Percentiles rank a stretch among this genome's conserved stretches.
Conservation (phyloP, 1,140 invertebrate species). For the Pseudachorutes palmiensis region DNA sequence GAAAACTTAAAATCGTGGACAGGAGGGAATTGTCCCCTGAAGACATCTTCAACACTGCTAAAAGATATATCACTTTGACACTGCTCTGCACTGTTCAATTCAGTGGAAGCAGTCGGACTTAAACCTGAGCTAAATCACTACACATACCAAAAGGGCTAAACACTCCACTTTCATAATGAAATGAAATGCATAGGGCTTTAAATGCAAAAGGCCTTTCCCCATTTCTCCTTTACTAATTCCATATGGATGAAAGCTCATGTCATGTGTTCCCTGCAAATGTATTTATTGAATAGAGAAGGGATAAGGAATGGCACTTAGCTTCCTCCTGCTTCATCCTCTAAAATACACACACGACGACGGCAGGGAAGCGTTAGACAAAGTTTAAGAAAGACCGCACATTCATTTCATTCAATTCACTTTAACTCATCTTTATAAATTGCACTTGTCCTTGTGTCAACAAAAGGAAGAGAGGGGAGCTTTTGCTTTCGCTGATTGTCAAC, state of each 20-base stretch:
- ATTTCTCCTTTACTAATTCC: background rate
- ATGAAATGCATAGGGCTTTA: background rate
- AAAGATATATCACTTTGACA: background rate
- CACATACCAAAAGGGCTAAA: background rate
- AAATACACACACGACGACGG: background rate
- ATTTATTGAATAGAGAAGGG: background rate
- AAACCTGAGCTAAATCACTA: background rate
- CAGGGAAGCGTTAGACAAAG: background rate
- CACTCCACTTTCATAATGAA: conserved; percentile 2
- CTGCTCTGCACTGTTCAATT: background rate
- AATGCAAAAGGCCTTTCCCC: background rate
- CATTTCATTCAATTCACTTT: background rate
- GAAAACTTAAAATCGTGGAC: conserved; percentile 4
- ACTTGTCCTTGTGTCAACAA: background rate
- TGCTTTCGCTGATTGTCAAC: background rate
- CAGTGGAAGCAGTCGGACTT: background rate
- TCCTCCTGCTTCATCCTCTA: background rate
- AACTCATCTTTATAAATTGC: background rate
- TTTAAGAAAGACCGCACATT: background rate
- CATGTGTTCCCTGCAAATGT: background rate
- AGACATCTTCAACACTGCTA: conserved; percentile 7
- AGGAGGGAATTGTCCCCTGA: background rate
- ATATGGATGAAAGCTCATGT: background rate
- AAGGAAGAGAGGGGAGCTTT: background rate
- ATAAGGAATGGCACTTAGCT: background rate